Evolutionary conservation across 2,113 vertebrate genomes (phyloP), one percentile per base, ranked within the genome.

Genomic region (Gila orcuttii): DNA sequence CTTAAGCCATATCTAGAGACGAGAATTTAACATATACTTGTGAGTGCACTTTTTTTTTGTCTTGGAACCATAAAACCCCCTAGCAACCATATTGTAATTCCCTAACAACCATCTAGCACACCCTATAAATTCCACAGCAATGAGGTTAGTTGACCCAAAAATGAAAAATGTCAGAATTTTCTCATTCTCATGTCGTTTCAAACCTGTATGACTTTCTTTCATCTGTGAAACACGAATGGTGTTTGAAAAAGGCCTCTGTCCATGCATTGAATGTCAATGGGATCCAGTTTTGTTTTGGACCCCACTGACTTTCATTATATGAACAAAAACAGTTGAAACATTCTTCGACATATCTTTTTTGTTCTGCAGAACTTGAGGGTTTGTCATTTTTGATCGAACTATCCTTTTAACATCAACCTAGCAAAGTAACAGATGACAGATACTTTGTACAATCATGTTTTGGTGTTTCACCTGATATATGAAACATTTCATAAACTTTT

Each of bases 401-500:
- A 23, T 68, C 2, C 33, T 19, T 69, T 23, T 42, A 15, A 28
- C 42, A 8, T 28, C 23, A 47, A 47, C 10, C 39, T 50, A 47
- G 23, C 12, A 11, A 80, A 45, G n/a, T 64, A 25, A 11, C 42
- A 64, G 25, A 45, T 62, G 57, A 64, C 57, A 19, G 52, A n/a
- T 78, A 39, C 28, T 36, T 68, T 78, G 83, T 76, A 68, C 39
- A 25, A 19, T 59, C 28, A 1, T 50, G 80, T 25, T 75, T 47
- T 77, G 57, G 33, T 42, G 7, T 84, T 75, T 74, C 45, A 36
- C 60, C 75, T 55, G 17, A 68, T 28, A 47, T n/a, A 55, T n/a
- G 13, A 85, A 68, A 79, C 60, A 85, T 59, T 79, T 68, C 25
- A 23, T 11, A 71, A 84, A 59, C 64, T 50, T 50, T 62, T 83